Evolutionary conservation across 2,113 vertebrate genomes (phyloP), one percentile per base, ranked within the genome.

Genomic region (Sorex fumeus): DNA sequence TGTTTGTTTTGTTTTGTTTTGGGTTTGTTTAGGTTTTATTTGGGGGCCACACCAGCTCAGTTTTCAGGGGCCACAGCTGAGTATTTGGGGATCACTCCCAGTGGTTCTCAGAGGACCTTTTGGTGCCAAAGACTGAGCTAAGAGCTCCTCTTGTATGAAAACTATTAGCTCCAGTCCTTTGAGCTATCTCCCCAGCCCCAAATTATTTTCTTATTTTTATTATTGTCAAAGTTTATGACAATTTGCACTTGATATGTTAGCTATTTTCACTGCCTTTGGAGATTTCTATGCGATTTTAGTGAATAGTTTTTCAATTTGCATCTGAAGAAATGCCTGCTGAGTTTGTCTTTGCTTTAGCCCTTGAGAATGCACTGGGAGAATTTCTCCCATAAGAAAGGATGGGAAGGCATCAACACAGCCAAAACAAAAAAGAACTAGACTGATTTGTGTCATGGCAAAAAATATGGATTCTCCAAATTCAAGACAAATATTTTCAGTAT

Each of bases 171-270:
- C 6, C 18, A 23, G 57, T 21, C 57, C 18, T 23, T 60, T 23
- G 18, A 19, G 57, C 57, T 60, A 60, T 23, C 57, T 21, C 19
- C 18, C 57, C 57, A 60, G 23, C 67, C 57, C 19, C 3, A 1
- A 64, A 43, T 67, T 69, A 30, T 50, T 86, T 43, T 93, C 66
- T 66, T 86, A 45, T 89, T 79, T 83, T 78, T 40, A 83, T 57
- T 81, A 85, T 86, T 90, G 85, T 82, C n/a, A 57, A 81, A 40
- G 27, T 87, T 60, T 62, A 5, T 5, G 78, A 47, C n/a, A n/a
- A 19, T 91, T 87, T 70, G 8, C 62, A 18, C 21, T 36, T 25
- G 28, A 5, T 87, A 3, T 36, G 7, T 77, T 90, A n/a, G n/a
- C 75, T 77, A 60, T 60, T 60, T 87, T 84, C 32, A 11, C 45